Base-by-base conservation (phyloP, 2,113 vertebrate species). In the Myiozetetes cayanensis region DNA sequence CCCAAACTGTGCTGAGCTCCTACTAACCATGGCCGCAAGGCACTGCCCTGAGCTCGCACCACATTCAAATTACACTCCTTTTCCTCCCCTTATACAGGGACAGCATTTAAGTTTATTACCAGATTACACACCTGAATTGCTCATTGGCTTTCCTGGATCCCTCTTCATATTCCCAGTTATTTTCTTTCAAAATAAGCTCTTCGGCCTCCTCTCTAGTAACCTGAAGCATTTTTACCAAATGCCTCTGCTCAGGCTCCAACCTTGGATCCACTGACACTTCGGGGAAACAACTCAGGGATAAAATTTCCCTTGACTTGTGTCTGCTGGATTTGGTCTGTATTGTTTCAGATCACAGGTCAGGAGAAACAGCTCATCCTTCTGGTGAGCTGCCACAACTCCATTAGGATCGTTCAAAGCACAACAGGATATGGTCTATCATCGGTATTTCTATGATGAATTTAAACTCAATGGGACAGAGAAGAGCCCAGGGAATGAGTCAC, bases 281-380 rank as follows among this genome's bases (percentile, higher is more conserved):
- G 0, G 30, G 35, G 46, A 82, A 82, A 56, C 8, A n/a, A n/a
- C 50, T 75, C 66, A 6, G 5, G 15, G 77, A 44, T 14, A 68
- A 71, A 75, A 92, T 67, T 75, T 66, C 67, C 58, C 46, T 83
- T 55, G 27, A 58, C 35, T 93, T 62, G 1, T 13, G 61, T 63
- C 35, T 91, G 67, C 31, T 74, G 59, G 61, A 56, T 80, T 77
- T 28, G 33, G 27, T 41, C 73, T 44, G 46, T 19, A n/a, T 37
- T 66, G 61, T 88, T 95, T 63, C 65, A 92, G 70, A 63, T 47
- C 27, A 75, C 1, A 39, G 70, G 13, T 84, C 82, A 77, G 46
- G n/a, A 87, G 77, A 85, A 76, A 84, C 82, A 94, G 75, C 72
- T 93, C 87, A 94, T 85, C 68, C 92, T 90, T 85, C 78, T 86